Base-by-base conservation (phyloP, 1,140 invertebrate species). In the Stenopsyche tienmushanensis region DNA sequence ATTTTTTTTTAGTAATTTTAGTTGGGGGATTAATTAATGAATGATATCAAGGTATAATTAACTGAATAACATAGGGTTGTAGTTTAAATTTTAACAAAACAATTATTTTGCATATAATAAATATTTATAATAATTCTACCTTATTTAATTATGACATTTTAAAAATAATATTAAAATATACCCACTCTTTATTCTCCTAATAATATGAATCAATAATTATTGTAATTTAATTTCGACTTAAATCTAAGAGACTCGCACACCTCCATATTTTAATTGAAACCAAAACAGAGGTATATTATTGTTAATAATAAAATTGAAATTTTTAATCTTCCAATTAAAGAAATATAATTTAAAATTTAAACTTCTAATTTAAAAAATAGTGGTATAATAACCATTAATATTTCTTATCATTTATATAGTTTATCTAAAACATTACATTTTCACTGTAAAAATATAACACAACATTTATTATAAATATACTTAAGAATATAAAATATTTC, bases 31-130 rank as follows among this genome's bases (percentile, higher is more conserved):
- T 86, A 66, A 81, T 79, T 52, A 77, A 83, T 77, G 85, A 86
- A 83, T 86, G 83, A 84, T 80, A 82, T 66, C 80, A 85, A 81
- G 84, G 83, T 58, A 80, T 83, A 72, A 66, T 85, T 76, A 80
- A 84, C 66, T 85, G 83, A 83, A 76, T 74, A 57, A 76, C 77
- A 70, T 75, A 82, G 80, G 78, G 79, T 80, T 78, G 77, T 83
- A 84, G 79, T 74, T 84, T 85, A 82, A 78, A 34, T 34, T 7
- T 34, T 34, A 34, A 34, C 73, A 84, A 83, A 84, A 85, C 78
- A 84, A 83, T 82, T 84, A 76, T 82, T 79, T 84, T 85, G 82
- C 82, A 83, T 73, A 82, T 75, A 83, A 82, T 82, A 83, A 81
- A 77, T 82, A 83, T 80, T 82, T 72, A 76, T n/a, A n/a, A n/a